Evolutionary conservation across 2,797 vertebrate species (phyloP).

Genomic region (Peromyscus eremicus): DNA sequence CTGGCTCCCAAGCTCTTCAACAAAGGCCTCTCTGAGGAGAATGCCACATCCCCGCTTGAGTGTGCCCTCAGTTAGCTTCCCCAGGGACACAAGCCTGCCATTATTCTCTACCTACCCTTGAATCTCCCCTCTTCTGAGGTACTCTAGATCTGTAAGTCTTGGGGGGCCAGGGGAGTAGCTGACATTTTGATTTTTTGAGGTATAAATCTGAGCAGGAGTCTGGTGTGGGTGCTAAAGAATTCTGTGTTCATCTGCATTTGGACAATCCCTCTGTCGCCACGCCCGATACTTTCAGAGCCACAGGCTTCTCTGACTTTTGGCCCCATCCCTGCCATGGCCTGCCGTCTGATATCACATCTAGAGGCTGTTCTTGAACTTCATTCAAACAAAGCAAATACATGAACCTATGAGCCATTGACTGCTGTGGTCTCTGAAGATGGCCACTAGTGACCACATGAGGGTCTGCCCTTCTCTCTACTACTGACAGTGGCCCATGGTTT

Average conservation of each 20-base stretch:
- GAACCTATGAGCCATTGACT: too few species aligned
- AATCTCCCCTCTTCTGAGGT: neutral
- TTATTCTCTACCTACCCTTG: neutral
- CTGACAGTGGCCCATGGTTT: neutral
- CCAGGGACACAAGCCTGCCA: neutral
- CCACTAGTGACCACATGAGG: neutral
- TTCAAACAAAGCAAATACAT: fast-evolving
- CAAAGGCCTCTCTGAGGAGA: neutral
- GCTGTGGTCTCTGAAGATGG: neutral
- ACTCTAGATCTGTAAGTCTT: neutral
- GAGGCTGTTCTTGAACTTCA: neutral
- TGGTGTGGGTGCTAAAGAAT: neutral
- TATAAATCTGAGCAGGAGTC: too few species aligned
- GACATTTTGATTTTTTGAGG: neutral
- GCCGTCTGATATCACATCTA: neutral
- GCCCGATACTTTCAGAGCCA: neutral
- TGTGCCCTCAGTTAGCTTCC: neutral
- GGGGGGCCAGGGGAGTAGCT: fast-evolving
- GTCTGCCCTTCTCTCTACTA: fast-evolving
- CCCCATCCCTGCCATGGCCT: fast-evolving
- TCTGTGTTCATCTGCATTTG: fast-evolving
- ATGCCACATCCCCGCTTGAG: neutral
- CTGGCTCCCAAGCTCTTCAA: fast-evolving
- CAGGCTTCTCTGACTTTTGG: neutral
- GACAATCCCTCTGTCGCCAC: fast-evolving